A percentile compares a stretch with the other conserved stretches of the same genome.
phyloP scores from a whole-genome alignment of 2,797 vertebrate species.

The Enteromius argenteus region DNA sequence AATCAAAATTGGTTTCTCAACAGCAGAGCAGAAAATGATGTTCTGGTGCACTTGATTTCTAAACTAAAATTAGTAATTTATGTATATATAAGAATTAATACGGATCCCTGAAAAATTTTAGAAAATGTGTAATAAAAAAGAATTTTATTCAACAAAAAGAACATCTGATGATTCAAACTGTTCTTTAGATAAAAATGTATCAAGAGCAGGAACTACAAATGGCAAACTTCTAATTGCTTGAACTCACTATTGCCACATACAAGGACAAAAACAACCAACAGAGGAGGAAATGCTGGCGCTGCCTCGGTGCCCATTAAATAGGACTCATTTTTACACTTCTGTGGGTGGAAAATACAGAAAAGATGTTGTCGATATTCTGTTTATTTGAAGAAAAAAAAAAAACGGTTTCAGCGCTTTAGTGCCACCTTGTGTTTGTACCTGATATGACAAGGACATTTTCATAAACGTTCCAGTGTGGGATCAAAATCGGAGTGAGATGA shows the following conservation, averaged over 20 bases:
- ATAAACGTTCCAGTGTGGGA: not conserved
- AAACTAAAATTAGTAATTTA: not conserved
- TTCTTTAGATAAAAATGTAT: not conserved
- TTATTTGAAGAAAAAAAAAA: not conserved
- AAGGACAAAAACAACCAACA: slow-evolving; percentile 25
- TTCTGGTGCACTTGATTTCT: not conserved
- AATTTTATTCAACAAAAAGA: not conserved
- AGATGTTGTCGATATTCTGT: not conserved
- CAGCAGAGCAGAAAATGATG: not conserved
- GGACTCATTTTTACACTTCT: not conserved
- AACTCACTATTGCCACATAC: not conserved
- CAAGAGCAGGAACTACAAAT: slow-evolving; percentile 8
- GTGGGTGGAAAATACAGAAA: not conserved
- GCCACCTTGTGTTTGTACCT: not conserved
- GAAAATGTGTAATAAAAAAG: no score
- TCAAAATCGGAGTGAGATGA: not conserved
- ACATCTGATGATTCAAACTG: not conserved
- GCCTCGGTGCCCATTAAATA: not conserved
- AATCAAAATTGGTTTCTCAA: not conserved
- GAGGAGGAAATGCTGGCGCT: not conserved
- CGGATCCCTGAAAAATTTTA: not conserved
- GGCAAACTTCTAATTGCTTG: not conserved
- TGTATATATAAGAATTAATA: no score
- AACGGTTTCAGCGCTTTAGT: no score
- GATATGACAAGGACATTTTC: not conserved